Evolutionary conservation across 2,797 vertebrate species (phyloP).

Genomic region (Chanos chanos): DNA sequence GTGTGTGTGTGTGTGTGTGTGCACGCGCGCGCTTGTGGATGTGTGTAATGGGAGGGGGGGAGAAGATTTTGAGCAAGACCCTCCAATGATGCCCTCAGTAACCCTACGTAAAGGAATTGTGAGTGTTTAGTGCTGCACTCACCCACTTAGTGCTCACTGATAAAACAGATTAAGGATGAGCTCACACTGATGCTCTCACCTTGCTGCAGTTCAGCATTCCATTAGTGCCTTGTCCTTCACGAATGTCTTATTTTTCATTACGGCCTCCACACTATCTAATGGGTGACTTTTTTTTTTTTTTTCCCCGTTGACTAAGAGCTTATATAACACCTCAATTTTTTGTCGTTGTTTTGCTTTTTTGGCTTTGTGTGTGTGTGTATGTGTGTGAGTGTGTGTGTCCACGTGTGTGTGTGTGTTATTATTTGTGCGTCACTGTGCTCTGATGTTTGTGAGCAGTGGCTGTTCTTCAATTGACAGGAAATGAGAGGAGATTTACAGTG

Average conservation of each 20-base stretch:
- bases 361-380: conserved; percentile 16
- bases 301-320: conserved; percentile 35
- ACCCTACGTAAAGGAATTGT: conserved; percentile 27
- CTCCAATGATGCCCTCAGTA: too few relatives aligned
- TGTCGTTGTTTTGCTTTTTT: neutral
- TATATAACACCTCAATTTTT: conserved; percentile 32
- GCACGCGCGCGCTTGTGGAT: too few relatives aligned
- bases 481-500: conserved; percentile 5
- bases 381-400: conserved; percentile 7
- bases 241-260: conserved; percentile 44
- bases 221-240: conserved; percentile 54
- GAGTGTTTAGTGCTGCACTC: conserved; percentile 32
- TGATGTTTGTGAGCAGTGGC: neutral
- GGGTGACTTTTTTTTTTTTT: conserved; percentile 38
- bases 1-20: too few relatives aligned
- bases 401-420: neutral
- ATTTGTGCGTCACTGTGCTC: neutral
- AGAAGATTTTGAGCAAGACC: too few relatives aligned
- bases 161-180: conserved; percentile 58
- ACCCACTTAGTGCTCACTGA: conserved; percentile 48
- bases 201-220: conserved; percentile 36
- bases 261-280: conserved; percentile 36
- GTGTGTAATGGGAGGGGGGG: too few relatives aligned
- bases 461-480: neutral
- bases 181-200: conserved; percentile 47